Evolutionary conservation across 2,888 invertebrate genomes (phyloP).

Genomic region (Acanthosepion lycidas): DNA sequence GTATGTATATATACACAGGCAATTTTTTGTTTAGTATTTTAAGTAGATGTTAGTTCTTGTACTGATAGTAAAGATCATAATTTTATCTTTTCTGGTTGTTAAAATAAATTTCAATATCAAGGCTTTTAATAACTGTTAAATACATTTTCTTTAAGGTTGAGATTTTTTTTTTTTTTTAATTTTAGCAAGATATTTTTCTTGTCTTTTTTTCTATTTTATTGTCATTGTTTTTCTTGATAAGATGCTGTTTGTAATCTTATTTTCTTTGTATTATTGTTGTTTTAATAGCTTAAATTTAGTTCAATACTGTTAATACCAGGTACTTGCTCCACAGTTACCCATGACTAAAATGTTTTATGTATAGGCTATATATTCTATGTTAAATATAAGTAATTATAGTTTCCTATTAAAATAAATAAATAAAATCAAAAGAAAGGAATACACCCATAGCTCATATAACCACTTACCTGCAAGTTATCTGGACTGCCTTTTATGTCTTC

Average conservation of each 20-base stretch:
- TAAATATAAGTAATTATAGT: background rate
- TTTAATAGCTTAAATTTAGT: background rate
- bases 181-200: too few species aligned
- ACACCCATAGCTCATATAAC: conserved; percentile 33
- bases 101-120: background rate
- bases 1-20: too few species aligned
- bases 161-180: too few species aligned
- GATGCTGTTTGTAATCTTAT: background rate
- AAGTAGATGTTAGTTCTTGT: too few species aligned
- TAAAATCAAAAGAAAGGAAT: background rate
- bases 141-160: background rate
- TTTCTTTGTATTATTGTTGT: background rate
- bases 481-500: conserved; percentile 6
- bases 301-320: background rate
- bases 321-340: background rate
- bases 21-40: too few species aligned
- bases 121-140: background rate
- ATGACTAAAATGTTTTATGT: background rate
- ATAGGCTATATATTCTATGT: background rate
- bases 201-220: too few species aligned
- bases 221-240: background rate
- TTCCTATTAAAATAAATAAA: background rate
- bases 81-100: background rate
- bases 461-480: background rate
- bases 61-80: background rate